Conservation (phyloP, 2,113 vertebrate genomes). For the Poeciliopsis prolifica region DNA sequence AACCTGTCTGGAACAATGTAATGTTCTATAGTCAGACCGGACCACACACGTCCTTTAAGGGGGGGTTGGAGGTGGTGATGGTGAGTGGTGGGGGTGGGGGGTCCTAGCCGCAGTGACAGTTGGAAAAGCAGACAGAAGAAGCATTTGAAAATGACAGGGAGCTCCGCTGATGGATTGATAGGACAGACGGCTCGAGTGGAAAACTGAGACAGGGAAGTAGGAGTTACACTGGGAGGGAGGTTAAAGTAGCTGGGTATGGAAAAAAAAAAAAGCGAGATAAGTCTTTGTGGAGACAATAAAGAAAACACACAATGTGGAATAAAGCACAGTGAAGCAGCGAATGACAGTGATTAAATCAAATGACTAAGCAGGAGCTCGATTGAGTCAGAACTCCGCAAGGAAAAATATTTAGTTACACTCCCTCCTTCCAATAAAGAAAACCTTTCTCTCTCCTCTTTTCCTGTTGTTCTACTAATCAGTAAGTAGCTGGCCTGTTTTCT, state of each 20-base stretch:
- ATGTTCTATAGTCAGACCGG: slow-evolving; percentile 75
- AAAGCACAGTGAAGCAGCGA: slow-evolving; percentile 38
- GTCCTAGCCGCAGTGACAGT: slow-evolving; percentile 56
- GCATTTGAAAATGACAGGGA: slow-evolving; percentile 52
- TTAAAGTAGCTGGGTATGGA: slow-evolving; percentile 3
- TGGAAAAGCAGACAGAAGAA: slow-evolving; percentile 65
- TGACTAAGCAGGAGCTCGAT: slow-evolving; percentile 52
- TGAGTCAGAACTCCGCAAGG: slow-evolving; percentile 58
- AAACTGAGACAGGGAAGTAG: slow-evolving; percentile 18
- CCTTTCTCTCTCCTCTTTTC: slow-evolving; percentile 20
- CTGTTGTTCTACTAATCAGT: slow-evolving; percentile 35
- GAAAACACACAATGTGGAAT: slow-evolving; percentile 37
- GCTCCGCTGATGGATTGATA: slow-evolving; percentile 60
- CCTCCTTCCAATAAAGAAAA: slow-evolving; percentile 33
- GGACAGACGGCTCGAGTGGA: slow-evolving; percentile 28
- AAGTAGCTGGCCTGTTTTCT: slow-evolving; percentile 20
- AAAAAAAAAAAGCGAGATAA: slow-evolving; percentile 19
- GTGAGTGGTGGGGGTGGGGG: neutral
- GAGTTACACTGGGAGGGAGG: slow-evolving; percentile 11
- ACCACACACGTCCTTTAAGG: slow-evolving; percentile 68
- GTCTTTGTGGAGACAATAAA: slow-evolving; percentile 15
- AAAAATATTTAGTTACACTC: slow-evolving; percentile 52
- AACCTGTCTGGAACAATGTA: slow-evolving; percentile 80
- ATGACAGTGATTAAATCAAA: slow-evolving; percentile 50
- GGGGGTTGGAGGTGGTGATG: slow-evolving; percentile 35